Percentiles rank a stretch among this genome's conserved stretches.
phyloP scores from a whole-genome alignment of 2,888 invertebrate species.

The Polydrusus cervinus region DNA sequence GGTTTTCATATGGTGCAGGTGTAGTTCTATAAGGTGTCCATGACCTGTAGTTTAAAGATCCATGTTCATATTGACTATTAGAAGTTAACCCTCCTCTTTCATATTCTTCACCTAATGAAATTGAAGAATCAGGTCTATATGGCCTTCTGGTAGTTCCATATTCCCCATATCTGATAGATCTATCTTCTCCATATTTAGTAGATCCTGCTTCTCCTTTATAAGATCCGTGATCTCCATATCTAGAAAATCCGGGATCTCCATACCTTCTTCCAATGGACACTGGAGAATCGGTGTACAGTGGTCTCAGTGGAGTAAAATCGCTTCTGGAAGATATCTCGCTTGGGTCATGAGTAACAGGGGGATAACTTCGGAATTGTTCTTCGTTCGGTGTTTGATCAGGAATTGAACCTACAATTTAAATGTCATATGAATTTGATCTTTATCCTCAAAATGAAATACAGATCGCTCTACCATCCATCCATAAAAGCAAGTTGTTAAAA shows the following conservation, averaged over 20 bases:
- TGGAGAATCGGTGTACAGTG: conserved; percentile 12
- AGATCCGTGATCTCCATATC: not conserved
- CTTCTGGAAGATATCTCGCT: not conserved
- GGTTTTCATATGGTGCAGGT: not conserved
- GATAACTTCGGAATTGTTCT: conserved; percentile 25
- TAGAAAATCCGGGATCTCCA: not conserved
- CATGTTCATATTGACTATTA: not conserved
- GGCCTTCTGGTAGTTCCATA: not conserved
- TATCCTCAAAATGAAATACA: no score
- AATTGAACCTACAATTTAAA: not conserved
- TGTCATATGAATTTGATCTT: no score
- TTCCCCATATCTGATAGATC: not conserved
- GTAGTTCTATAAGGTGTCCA: not conserved
- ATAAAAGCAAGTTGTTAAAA: no score
- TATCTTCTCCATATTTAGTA: no score
- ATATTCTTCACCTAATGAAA: not conserved
- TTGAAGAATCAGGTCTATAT: conserved; percentile 1
- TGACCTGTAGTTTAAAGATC: not conserved
- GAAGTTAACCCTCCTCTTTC: not conserved
- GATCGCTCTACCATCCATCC: no score
- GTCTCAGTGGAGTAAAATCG: conserved; percentile 4
- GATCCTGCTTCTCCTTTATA: no score
- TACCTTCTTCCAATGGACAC: not conserved
- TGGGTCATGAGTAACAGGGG: not conserved
- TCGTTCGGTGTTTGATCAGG: conserved; percentile 17